Conservation (phyloP, 2,113 vertebrate genomes). For the Oxyura jamaicensis region DNA sequence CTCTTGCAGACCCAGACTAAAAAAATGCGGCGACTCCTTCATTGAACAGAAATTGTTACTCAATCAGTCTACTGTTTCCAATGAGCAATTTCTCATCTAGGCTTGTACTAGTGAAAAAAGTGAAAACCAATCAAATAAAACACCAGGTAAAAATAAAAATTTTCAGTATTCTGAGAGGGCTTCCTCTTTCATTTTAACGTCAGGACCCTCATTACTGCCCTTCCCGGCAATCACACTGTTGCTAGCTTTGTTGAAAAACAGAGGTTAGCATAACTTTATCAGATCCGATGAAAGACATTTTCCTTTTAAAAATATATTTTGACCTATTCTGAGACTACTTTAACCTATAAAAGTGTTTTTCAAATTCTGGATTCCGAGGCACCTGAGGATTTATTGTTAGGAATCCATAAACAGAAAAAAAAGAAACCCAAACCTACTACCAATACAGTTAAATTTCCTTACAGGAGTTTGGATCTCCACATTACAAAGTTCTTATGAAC, state of each 20-base stretch:
- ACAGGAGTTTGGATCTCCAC: not conserved
- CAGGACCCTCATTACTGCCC: not conserved
- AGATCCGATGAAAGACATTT: not conserved
- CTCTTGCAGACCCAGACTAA: constrained; percentile 19
- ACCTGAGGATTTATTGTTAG: not conserved
- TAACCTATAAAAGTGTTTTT: not conserved
- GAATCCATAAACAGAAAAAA: not conserved
- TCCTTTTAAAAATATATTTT: not conserved
- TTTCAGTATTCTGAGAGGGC: not conserved
- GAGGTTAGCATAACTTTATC: not conserved
- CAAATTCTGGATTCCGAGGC: not conserved
- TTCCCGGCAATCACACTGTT: not conserved
- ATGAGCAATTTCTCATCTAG: not conserved
- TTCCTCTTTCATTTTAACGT: not conserved
- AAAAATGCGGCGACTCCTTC: not conserved
- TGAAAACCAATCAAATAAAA: not conserved
- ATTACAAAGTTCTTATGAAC: not conserved
- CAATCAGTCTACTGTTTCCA: not conserved
- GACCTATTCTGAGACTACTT: not conserved
- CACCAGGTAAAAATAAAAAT: not conserved
- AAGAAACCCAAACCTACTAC: not conserved
- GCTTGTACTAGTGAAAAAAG: not conserved
- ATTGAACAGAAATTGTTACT: constrained; percentile 30
- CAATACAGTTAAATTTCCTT: not conserved
- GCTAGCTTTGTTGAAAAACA: not conserved